Conservation (phyloP, 2,888 invertebrate genomes). For the Automeris io region DNA sequence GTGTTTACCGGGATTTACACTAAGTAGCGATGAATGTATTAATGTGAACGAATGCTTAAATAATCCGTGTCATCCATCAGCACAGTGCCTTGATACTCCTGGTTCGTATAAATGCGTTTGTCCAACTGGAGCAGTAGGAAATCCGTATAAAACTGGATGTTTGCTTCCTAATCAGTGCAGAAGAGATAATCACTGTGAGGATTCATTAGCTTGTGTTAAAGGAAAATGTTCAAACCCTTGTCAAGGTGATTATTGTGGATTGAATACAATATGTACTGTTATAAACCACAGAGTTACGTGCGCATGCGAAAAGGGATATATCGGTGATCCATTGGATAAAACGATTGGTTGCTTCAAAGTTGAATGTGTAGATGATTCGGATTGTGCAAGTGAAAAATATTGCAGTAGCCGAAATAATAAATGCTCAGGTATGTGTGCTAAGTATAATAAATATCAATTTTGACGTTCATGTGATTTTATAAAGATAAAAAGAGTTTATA, state of each 20-base stretch:
- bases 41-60: slow-evolving; percentile 91
- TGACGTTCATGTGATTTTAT: not conserved
- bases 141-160: slow-evolving; percentile 82
- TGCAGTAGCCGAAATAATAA: slow-evolving; percentile 87
- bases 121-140: slow-evolving; percentile 86
- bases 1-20: slow-evolving; percentile 86
- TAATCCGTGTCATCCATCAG: slow-evolving; percentile 86
- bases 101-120: slow-evolving; percentile 90
- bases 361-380: slow-evolving; percentile 87
- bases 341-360: slow-evolving; percentile 92
- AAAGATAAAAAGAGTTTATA: no score
- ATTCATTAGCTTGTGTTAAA: slow-evolving; percentile 83
- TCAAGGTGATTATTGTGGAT: slow-evolving; percentile 82
- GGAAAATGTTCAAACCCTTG: slow-evolving; percentile 91
- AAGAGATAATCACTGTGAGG: slow-evolving; percentile 84
- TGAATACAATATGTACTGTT: slow-evolving; percentile 85
- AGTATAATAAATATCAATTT: not conserved
- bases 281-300: slow-evolving; percentile 84
- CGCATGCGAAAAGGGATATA: slow-evolving; percentile 86
- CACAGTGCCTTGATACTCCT: slow-evolving; percentile 85
- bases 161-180: slow-evolving; percentile 85
- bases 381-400: slow-evolving; percentile 85
- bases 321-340: slow-evolving; percentile 87
- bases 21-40: slow-evolving; percentile 83
- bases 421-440: slow-evolving; percentile 80